phyloP scores from a whole-genome alignment of 1,140 invertebrate species.

The Drosophila teissieri region DNA sequence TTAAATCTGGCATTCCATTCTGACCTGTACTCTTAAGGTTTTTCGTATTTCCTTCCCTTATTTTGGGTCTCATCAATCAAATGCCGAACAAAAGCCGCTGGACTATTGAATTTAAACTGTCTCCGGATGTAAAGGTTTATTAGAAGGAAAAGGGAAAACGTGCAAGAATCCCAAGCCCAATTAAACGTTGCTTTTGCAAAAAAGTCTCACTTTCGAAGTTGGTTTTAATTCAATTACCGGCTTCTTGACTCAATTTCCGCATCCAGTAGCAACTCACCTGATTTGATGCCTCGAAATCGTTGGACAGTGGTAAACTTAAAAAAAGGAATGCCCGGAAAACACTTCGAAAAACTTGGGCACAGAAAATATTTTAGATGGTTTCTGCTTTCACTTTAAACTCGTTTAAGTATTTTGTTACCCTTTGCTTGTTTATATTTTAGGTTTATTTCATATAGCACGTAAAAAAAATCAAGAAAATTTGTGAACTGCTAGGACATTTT shows the following conservation, averaged over 20 bases:
- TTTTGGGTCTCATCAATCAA: not conserved
- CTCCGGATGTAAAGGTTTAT: constrained; percentile 4
- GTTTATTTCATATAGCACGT: not conserved
- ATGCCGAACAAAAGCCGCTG: constrained; percentile 4
- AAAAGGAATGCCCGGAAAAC: not conserved
- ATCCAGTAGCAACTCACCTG: constrained; percentile 24
- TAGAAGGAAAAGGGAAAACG: not conserved
- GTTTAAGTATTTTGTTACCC: not conserved
- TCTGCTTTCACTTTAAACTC: not conserved
- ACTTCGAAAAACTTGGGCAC: not conserved
- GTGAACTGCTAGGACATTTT: not conserved
- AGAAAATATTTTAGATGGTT: not conserved
- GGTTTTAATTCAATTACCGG: constrained; percentile 34
- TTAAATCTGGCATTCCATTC: not conserved
- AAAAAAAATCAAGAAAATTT: constrained; percentile 13
- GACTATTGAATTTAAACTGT: not conserved
- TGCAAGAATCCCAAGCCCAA: constrained; percentile 3
- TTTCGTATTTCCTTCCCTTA: not conserved
- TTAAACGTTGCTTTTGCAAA: constrained; percentile 11
- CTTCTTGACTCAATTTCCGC: constrained; percentile 29
- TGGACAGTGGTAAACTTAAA: not conserved
- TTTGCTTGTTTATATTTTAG: not conserved
- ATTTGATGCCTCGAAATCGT: not conserved
- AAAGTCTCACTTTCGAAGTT: not conserved
- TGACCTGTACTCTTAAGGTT: not conserved